phyloP scores from a whole-genome alignment of 2,113 vertebrate species.

The Hucho hucho region DNA sequence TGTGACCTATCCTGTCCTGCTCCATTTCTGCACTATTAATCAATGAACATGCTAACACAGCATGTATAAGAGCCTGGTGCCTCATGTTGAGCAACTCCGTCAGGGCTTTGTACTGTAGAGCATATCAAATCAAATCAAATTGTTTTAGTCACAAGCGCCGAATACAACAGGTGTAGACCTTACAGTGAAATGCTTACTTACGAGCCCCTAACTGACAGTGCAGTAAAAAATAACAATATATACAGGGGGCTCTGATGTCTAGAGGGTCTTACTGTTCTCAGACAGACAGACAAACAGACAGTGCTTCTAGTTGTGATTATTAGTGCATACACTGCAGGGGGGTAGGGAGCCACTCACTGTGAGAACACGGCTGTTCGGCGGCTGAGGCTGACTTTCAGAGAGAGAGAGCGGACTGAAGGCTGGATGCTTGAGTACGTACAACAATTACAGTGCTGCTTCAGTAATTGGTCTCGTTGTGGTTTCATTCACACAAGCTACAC shows the following conservation, averaged over 20 bases:
- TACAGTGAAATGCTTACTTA: no score
- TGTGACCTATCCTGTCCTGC: no score
- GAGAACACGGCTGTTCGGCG: neutral
- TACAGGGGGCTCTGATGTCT: neutral
- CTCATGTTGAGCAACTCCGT: no score
- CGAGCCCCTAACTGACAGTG: no score
- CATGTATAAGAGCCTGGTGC: no score
- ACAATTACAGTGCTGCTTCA: constrained; percentile 17
- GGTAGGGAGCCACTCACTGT: neutral
- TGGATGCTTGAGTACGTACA: constrained; percentile 29
- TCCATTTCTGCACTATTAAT: neutral
- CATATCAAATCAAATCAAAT: neutral
- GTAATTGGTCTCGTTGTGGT: constrained; percentile 28
- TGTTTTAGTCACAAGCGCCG: no score
- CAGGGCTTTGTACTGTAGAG: no score
- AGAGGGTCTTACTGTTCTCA: neutral
- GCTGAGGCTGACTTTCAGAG: neutral
- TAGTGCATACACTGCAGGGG: neutral
- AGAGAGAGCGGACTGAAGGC: neutral
- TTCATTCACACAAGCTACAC: constrained; percentile 49
- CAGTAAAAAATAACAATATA: no score
- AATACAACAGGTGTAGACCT: no score
- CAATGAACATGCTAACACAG: no score
- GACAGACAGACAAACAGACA: no score
- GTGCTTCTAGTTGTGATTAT: neutral